A percentile compares a stretch with the other conserved stretches of the same genome.
phyloP scores from a whole-genome alignment of 2,113 vertebrate genomes.

The Eurystomus gularis region DNA sequence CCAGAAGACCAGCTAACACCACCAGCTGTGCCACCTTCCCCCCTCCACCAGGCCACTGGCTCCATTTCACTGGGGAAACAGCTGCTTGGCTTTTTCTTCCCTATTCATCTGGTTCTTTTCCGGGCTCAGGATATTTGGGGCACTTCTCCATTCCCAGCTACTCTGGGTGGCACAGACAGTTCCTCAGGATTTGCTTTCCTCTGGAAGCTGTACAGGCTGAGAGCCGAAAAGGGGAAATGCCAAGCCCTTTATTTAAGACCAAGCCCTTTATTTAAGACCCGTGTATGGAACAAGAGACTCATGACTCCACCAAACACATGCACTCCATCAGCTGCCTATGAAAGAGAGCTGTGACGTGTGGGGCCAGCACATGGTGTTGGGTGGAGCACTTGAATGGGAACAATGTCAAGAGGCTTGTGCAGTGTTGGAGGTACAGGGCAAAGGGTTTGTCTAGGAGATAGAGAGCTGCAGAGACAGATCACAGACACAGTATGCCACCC shows the following conservation, averaged over 20 bases:
- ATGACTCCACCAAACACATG: not conserved
- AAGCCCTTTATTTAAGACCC: not conserved
- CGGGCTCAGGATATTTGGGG: not conserved
- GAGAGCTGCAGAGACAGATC: not conserved
- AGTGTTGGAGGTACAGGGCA: not conserved
- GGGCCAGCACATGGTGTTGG: not conserved
- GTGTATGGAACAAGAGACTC: not conserved
- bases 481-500: too few relatives aligned
- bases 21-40: not conserved
- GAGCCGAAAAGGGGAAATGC: not conserved
- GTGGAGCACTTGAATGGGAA: not conserved
- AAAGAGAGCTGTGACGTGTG: not conserved
- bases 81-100: not conserved
- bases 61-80: not conserved
- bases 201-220: not conserved
- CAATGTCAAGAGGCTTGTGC: not conserved
- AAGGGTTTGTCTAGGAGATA: not conserved
- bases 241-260: not conserved
- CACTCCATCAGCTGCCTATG: not conserved
- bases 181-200: not conserved
- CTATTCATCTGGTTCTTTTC: not conserved
- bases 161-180: not conserved
- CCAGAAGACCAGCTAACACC: not conserved
- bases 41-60: not conserved
- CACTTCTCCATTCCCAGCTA: not conserved